phyloP scores from a whole-genome alignment of 2,888 invertebrate species.

The Nemotelus nigrinus region DNA sequence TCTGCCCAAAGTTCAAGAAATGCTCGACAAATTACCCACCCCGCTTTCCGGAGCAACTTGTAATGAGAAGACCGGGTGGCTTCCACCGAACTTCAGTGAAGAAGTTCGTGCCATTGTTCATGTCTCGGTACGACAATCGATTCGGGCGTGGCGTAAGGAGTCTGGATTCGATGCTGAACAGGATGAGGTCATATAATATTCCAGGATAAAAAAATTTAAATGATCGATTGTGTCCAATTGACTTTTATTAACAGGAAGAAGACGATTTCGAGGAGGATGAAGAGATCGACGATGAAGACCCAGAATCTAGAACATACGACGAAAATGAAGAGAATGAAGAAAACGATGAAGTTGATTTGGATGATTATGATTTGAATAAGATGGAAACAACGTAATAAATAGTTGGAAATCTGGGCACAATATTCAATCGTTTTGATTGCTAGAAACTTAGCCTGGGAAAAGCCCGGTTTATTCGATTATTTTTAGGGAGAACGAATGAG shows the following conservation, averaged over 20 bases:
- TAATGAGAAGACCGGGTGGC: constrained; percentile 81
- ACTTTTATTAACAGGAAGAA: constrained; percentile 23
- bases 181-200: constrained; percentile 17
- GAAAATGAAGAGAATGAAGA: constrained; percentile 23
- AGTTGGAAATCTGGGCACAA: no score
- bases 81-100: constrained; percentile 75
- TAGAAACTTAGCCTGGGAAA: no score
- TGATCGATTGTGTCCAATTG: background rate
- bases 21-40: constrained; percentile 75
- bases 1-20: constrained; percentile 80
- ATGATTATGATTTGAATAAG: constrained; percentile 53
- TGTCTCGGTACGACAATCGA: constrained; percentile 69
- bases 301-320: background rate
- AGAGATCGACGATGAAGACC: constrained; percentile 40
- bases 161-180: constrained; percentile 5
- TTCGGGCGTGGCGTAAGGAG: constrained; percentile 54
- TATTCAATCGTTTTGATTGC: no score
- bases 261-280: constrained; percentile 58
- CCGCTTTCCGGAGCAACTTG: constrained; percentile 70
- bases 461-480: no score
- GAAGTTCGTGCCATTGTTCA: constrained; percentile 79
- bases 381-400: constrained; percentile 42
- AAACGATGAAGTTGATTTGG: constrained; percentile 49
- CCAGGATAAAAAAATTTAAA: background rate
- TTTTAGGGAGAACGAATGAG: no score